Conservation (phyloP, 2,797 vertebrate species). For the Sebastes cheni region DNA sequence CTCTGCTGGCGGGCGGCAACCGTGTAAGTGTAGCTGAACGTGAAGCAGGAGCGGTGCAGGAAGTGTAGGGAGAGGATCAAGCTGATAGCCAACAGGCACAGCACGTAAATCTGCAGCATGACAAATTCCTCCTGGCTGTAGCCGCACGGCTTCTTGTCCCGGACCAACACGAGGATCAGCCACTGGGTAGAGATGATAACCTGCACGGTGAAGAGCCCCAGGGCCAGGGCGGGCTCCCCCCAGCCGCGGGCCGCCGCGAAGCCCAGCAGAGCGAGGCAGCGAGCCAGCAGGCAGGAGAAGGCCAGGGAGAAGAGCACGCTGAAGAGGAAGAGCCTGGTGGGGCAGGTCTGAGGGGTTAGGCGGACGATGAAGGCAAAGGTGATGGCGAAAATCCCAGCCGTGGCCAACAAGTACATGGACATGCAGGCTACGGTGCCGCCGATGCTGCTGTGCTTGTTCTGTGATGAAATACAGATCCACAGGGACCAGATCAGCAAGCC, state of each 20-base stretch:
- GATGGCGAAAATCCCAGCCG: slow-evolving; percentile 87
- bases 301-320: slow-evolving; percentile 88
- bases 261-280: slow-evolving; percentile 82
- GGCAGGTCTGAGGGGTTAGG: slow-evolving; percentile 81
- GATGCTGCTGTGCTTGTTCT: slow-evolving; percentile 58
- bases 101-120: slow-evolving; percentile 90
- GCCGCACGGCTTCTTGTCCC: slow-evolving; percentile 41
- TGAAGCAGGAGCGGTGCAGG: slow-evolving; percentile 81
- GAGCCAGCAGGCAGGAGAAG: slow-evolving; percentile 90
- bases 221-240: slow-evolving; percentile 72
- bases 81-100: slow-evolving; percentile 84
- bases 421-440: slow-evolving; percentile 77
- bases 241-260: slow-evolving; percentile 80
- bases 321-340: slow-evolving; percentile 91
- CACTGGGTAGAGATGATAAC: slow-evolving; percentile 87
- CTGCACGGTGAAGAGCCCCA: slow-evolving; percentile 86
- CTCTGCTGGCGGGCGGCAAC: slow-evolving; percentile 35
- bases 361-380: slow-evolving; percentile 90
- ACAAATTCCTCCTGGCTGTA: slow-evolving; percentile 83
- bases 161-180: slow-evolving; percentile 81
- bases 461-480: slow-evolving; percentile 68
- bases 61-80: slow-evolving; percentile 76
- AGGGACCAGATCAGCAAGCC: slow-evolving; percentile 77
- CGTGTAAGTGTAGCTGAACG: slow-evolving; percentile 71
- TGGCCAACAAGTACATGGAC: slow-evolving; percentile 87